Base-by-base conservation (phyloP, 2,888 invertebrate species). In the Leptodirus hochenwartii region DNA sequence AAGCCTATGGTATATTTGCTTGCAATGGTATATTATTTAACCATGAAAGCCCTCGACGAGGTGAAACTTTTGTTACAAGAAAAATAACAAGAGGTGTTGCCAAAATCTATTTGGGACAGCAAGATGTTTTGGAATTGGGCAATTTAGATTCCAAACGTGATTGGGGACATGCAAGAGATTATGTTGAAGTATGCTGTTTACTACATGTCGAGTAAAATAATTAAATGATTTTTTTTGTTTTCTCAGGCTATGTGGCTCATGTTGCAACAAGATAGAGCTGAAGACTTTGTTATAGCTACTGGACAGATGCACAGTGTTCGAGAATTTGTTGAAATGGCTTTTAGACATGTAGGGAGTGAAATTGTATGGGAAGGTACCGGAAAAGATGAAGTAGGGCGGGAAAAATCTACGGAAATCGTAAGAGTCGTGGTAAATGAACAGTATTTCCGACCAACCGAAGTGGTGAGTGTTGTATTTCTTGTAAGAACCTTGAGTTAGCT, bases 121-220 rank as follows among this genome's bases (percentile, higher is more conserved):
- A 88, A 53, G 76, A 87, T 35, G 65, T 59, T 36, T 57, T 96
- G 30, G 90, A 93, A 51, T 61, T 99, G 34, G 98, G 98, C 11
- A 93, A 91, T 53, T 59, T 98, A 46, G 91, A 95, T 54, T 81
- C 96, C 10, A 78, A 81, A 51, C 66, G 98, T 45, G 98, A 99
- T 56, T 99, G 98, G 98, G 98, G 98, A 4, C 90, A 90, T 55
- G 90, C 90, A 2, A 81, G 73, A 55, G 95, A 95, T 58, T 95
- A 91, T 53, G 84, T 95, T 5, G 84, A 91, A 67, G 84, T 82
- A 49, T 47, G 48, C n/a, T n/a, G n/a, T n/a, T n/a, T n/a, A n/a
- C n/a, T n/a, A n/a, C n/a, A n/a, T n/a, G n/a, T n/a, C n/a, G n/a
- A 9, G 10, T 6, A 24, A 24, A 9, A 24, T 10, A 10, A 8